Conservation (phyloP, 2,113 vertebrate species). For the mouse (Mus musculus) region DNA sequence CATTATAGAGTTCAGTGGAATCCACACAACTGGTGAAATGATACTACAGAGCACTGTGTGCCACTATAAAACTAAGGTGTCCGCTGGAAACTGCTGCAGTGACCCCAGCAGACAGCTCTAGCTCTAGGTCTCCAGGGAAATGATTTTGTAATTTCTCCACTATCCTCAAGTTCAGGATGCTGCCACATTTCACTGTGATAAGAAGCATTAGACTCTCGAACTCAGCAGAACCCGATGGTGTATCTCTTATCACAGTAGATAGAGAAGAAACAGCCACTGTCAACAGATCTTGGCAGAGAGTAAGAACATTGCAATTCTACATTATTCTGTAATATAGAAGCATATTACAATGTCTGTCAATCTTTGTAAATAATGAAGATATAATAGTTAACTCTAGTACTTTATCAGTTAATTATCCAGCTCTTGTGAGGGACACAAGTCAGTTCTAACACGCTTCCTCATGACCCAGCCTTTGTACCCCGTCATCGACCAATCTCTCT, state of each 20-base stretch:
- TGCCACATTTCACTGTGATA: neutral
- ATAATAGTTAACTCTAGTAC: neutral
- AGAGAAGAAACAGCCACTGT: neutral
- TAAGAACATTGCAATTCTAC: neutral
- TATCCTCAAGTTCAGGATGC: neutral
- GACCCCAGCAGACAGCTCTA: neutral
- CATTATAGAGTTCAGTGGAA: neutral
- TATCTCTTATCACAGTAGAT: neutral
- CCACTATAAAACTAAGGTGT: neutral
- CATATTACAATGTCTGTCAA: neutral
- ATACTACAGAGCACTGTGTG: too few species aligned
- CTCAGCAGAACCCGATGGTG: neutral
- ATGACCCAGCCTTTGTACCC: neutral
- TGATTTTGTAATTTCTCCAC: neutral
- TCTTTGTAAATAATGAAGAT: neutral
- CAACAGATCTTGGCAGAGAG: neutral
- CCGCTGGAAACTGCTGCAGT: neutral
- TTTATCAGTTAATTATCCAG: neutral
- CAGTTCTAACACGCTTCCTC: neutral
- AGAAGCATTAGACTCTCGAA: neutral
- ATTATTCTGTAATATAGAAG: slow-evolving; percentile 3
- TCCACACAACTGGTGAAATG: neutral
- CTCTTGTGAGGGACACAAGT: neutral
- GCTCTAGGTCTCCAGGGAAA: neutral
- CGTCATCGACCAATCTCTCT: neutral